phyloP scores from a whole-genome alignment of 2,113 vertebrate species.

The Blennius ocellaris region DNA sequence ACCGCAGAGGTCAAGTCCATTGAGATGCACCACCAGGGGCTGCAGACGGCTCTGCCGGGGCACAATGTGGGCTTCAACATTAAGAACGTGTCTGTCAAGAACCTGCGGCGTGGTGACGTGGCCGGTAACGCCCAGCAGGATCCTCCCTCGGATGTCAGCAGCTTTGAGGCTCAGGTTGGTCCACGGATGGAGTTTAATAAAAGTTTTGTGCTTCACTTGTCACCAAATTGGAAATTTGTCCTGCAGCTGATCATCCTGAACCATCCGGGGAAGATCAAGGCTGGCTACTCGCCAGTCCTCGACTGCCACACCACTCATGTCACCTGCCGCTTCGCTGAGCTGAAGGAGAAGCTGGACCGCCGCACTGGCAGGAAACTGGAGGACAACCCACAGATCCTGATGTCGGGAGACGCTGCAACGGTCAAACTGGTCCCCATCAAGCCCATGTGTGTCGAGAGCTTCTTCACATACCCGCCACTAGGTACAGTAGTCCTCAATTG shows the following conservation, averaged over 20 bases:
- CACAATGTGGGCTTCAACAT: conserved; percentile 85
- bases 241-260: conserved; percentile 85
- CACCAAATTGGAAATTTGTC: too few species aligned
- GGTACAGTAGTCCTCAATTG: conserved; percentile 51
- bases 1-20: conserved; percentile 84
- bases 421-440: conserved; percentile 84
- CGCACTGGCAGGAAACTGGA: conserved; percentile 82
- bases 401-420: conserved; percentile 85
- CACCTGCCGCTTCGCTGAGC: conserved; percentile 84
- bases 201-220: too few species aligned
- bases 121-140: conserved; percentile 84
- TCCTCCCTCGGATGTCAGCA: conserved; percentile 81
- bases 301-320: conserved; percentile 87
- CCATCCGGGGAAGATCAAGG: conserved; percentile 85
- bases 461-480: conserved; percentile 85
- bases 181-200: too few species aligned
- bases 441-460: conserved; percentile 87
- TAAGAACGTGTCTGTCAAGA: conserved; percentile 83
- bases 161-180: conserved; percentile 82
- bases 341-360: conserved; percentile 84
- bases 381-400: conserved; percentile 74
- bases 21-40: conserved; percentile 80
- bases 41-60: conserved; percentile 78
- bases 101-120: conserved; percentile 77
- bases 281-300: conserved; percentile 84